Base-by-base conservation (phyloP, 2,113 vertebrate species). In the Manacus vitellinus region DNA sequence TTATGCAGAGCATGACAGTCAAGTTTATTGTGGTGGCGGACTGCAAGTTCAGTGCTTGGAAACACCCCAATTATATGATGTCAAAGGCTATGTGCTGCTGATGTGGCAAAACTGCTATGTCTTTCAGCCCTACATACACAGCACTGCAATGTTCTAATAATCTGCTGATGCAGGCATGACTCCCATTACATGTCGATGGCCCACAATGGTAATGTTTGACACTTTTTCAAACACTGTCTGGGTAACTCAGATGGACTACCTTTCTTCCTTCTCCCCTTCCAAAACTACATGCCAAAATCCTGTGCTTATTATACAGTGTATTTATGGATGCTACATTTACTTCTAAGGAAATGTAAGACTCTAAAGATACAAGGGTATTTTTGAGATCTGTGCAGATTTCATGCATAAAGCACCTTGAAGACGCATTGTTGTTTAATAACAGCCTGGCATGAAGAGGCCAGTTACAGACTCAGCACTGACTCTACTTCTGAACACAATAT, bases 11-110 rank as follows among this genome's bases (percentile, higher is more conserved):
- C 43, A 37, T n/a, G 84, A 73, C 77, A 92, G 85, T 51, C 88
- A 78, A 84, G 87, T 76, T 89, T 46, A 82, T 47, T 68, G 58
- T 12, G 0, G 52, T 54, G 37, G 25, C 18, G 1, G 54, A 44
- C 61, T 54, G 58, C 77, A 82, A 76, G 89, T 85, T 91, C 93
- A 37, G 51, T 79, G 84, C 93, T 87, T 96, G 95, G 94, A 96
- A 97, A 61, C 68, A 95, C 89, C 92, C 88, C 93, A 94, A 68
- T 96, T 95, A 97, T 49, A 65, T 37, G 59, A 95, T 92, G 78
- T 97, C 94, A 96, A 94, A 97, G 87, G 73, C 92, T 92, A 22
- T 5, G 35, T 44, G 70, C 82, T 93, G 92, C 93, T 97, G 97
- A 97, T 78, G 62, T 49, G 51, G 92, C 90, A 92, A 80, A 96